Evolutionary conservation across 2,113 vertebrate genomes (phyloP).

Genomic region (Corynorhinus townsendii): DNA sequence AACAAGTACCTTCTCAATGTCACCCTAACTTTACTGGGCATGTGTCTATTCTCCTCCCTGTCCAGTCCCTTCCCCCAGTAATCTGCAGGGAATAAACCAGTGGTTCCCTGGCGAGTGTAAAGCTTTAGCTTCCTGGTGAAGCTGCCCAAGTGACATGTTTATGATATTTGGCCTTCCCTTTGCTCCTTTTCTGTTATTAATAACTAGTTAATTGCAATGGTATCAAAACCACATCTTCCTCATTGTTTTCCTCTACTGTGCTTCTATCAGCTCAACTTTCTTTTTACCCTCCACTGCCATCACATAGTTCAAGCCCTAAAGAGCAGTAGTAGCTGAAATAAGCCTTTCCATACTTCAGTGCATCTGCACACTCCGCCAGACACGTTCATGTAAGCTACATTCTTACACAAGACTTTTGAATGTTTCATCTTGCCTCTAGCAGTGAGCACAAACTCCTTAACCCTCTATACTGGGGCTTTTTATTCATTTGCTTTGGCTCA

Average conservation of each 20-base stretch:
- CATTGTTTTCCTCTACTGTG: accelerated
- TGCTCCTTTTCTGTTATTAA: no score
- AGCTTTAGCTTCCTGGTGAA: no score
- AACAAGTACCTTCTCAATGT: no score
- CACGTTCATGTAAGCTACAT: background rate
- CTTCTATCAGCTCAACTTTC: background rate
- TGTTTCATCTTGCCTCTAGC: background rate
- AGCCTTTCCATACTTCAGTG: background rate
- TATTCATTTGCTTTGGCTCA: background rate
- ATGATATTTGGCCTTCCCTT: no score
- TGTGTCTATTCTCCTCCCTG: no score
- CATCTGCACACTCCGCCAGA: no score
- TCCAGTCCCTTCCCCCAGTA: no score
- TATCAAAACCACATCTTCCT: background rate
- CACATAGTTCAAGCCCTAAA: background rate
- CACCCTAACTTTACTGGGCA: no score
- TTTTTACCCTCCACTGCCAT: background rate
- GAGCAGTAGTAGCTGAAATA: background rate
- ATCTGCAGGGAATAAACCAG: no score
- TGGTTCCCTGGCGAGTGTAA: no score
- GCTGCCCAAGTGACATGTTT: no score
- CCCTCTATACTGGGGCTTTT: background rate
- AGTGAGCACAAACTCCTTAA: background rate
- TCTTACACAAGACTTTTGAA: background rate
- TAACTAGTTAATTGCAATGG: no score